Percentiles rank a stretch among this genome's conserved stretches.
Conservation (phyloP, 1,140 invertebrate species). For the Halesus radiatus region DNA sequence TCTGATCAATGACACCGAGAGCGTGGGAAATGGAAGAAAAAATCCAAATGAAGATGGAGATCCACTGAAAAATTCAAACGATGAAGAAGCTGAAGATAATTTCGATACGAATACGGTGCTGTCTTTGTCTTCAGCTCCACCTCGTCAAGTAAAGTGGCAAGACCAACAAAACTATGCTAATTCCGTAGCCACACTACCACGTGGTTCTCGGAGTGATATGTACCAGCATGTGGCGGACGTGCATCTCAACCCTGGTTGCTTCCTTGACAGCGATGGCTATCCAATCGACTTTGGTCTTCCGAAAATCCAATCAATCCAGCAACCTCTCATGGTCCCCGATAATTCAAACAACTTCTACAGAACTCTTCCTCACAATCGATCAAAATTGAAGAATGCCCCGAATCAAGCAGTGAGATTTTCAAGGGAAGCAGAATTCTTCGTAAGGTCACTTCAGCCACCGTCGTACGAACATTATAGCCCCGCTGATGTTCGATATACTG, state of each 20-base stretch:
- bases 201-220: conserved; percentile 65
- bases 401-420: conserved; percentile 75
- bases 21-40: conserved; percentile 75
- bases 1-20: conserved; percentile 82
- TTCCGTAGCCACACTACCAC: conserved; percentile 67
- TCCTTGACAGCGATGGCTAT: conserved; percentile 82
- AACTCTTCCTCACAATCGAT: conserved; percentile 78
- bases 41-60: conserved; percentile 66
- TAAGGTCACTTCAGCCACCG: conserved; percentile 60
- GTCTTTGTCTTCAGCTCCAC: conserved; percentile 57
- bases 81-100: conserved; percentile 52
- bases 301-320: conserved; percentile 72
- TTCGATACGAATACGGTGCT: conserved; percentile 55
- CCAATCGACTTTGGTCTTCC: conserved; percentile 85
- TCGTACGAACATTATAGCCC: conserved; percentile 71
- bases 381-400: conserved; percentile 74
- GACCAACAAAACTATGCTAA: conserved; percentile 62
- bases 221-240: conserved; percentile 77
- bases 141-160: conserved; percentile 69
- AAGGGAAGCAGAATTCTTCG: conserved; percentile 76
- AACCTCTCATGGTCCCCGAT: conserved; percentile 69
- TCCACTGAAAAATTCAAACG: conserved; percentile 57
- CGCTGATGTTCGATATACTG: conserved; percentile 80
- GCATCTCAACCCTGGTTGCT: conserved; percentile 77
- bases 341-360: conserved; percentile 73